A percentile compares a stretch with the other conserved stretches of the same genome.
These are phyloP conservation scores for Anaspis maculata DNA, from an alignment of 2,888 invertebrate species.

Conservation along the genomic window DNA sequence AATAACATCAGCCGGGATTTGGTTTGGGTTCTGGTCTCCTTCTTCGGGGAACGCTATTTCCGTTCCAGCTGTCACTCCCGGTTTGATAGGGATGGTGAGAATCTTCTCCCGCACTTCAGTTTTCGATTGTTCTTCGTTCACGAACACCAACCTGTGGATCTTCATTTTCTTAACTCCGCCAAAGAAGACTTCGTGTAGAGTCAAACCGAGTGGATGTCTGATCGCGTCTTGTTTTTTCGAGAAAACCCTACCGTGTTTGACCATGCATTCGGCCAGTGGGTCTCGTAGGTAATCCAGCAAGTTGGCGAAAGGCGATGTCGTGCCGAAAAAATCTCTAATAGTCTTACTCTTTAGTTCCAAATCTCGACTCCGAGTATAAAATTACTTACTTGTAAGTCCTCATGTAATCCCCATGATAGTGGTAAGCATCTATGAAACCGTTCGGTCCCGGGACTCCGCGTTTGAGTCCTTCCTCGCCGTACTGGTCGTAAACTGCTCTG, in stretches of 20 bases:
- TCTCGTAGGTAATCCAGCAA: constrained; percentile 58
- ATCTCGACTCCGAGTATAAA: constrained; percentile 2
- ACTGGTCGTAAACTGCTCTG: constrained; percentile 78
- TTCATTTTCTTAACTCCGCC: constrained; percentile 80
- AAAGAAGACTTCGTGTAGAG: constrained; percentile 57
- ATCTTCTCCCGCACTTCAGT: constrained; percentile 64
- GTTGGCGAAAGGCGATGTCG: constrained; percentile 73
- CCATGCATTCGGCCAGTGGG: constrained; percentile 55
- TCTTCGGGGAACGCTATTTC: constrained; percentile 67
- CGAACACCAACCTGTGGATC: constrained; percentile 62
- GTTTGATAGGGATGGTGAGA: constrained; percentile 63
- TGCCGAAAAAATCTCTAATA: constrained; percentile 72
- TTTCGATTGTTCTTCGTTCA: constrained; percentile 52
- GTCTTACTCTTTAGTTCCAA: too few species aligned
- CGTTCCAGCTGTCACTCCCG: constrained; percentile 65
- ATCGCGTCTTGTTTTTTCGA: constrained; percentile 52
- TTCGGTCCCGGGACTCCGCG: constrained; percentile 64
- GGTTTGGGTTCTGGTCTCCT: constrained; percentile 70
- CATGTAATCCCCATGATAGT: constrained; percentile 73
- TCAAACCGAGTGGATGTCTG: constrained; percentile 48
- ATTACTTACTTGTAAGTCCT: constrained; percentile 55
- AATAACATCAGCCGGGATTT: constrained; percentile 67
- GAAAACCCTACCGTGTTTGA: constrained; percentile 53
- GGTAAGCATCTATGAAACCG: constrained; percentile 62
- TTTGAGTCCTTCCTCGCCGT: constrained; percentile 81